phyloP scores from a whole-genome alignment of 2,888 invertebrate species.

The Xestia rhomboidea region DNA sequence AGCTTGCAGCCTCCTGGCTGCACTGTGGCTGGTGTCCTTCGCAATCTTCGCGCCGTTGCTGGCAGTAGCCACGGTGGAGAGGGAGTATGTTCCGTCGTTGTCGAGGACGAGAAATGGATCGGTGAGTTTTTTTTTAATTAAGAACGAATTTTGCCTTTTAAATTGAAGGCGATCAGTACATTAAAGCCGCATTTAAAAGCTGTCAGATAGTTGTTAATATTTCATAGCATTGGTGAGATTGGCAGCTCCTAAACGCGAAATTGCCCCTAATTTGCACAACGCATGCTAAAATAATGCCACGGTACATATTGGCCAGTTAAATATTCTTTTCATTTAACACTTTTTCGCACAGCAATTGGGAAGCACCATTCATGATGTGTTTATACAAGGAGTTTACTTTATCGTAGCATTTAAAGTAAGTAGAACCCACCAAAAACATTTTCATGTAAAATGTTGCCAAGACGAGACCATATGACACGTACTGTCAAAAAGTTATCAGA shows the following conservation, averaged over 20 bases:
- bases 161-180: background rate
- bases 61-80: slow-evolving; percentile 86
- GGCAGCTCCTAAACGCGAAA: background rate
- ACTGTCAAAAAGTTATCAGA: too few relatives aligned
- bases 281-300: background rate
- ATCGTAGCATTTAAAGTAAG: background rate
- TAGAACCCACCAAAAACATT: too few relatives aligned
- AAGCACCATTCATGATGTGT: background rate
- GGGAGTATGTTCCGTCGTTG: slow-evolving; percentile 82
- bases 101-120: slow-evolving; percentile 81
- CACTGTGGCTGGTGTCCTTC: slow-evolving; percentile 92
- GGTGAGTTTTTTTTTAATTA: slow-evolving; percentile 72
- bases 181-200: background rate
- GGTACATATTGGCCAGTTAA: background rate
- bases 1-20: slow-evolving; percentile 91
- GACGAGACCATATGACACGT: too few relatives aligned
- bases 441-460: too few relatives aligned
- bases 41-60: slow-evolving; percentile 93
- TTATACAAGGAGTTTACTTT: background rate
- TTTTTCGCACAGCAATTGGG: background rate
- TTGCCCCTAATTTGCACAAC: background rate
- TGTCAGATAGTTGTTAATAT: background rate
- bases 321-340: background rate
- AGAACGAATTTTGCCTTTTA: background rate
- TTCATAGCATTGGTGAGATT: background rate